Base-by-base conservation (phyloP, 92 coral and sea anemone species). In the Bergia sp. region DNA sequence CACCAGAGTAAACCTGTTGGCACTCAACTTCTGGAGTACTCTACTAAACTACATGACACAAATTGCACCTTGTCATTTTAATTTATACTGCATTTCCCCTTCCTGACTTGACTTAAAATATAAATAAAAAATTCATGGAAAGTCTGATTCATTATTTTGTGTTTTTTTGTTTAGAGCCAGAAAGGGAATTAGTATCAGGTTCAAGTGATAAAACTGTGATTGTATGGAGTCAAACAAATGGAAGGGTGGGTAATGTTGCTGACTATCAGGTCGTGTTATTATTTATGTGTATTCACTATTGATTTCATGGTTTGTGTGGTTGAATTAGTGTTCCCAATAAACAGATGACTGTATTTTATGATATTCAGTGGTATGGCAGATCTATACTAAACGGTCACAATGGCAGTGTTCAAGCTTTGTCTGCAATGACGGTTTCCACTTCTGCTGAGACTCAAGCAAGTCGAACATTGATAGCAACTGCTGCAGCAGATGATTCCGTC, bases 401-500 rank as follows among this genome's bases (percentile, higher is more conserved):
- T 58, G 94, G 91, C 47, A 94, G 98, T 49, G 92, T 97, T 8
- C 96, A 94, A 81, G 90, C 98, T 39, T 85, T 95, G 50, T 89
- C 93, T 61, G 98, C 95, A 1, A 29, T 95, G 8, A 78, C 86
- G 2, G 39, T 95, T 81, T 20, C 40, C n/a, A 20, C 47, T 20
- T 38, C 88, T 7, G 82, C 81, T 75, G 65, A 65, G 6, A 69
- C 75, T 74, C 88, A 67, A 47, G 78, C 58, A 3, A 38, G 49
- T n/a, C 86, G 94, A 89, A 94, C 97, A 43, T 44, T 95, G 41
- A 90, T 97, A 40, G 93, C 79, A 7, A 94, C 97, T 2, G 94
- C 99, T 66, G 96, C 99, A 78, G 95, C 97, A 45, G 99, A 97
- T 81, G 94, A 96, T 73, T 85, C 95, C 20, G 95, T 94, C 37